These are phyloP conservation scores for Atta colombica DNA, from an alignment of 1,140 invertebrate genomes.

Conservation along the genomic window DNA sequence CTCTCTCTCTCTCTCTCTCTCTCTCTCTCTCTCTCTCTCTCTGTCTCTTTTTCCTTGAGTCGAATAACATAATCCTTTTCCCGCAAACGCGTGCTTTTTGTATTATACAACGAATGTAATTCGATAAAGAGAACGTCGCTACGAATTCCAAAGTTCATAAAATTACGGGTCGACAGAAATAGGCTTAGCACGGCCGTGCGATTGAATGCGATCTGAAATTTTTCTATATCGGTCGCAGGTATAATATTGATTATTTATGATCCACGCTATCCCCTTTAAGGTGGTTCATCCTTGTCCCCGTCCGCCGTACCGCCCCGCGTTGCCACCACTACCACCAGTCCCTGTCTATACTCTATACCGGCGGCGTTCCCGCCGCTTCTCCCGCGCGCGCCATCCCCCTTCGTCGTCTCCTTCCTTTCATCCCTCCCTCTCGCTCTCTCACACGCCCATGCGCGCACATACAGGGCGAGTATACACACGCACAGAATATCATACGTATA, in stretches of 20 bases:
- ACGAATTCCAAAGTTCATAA: not conserved
- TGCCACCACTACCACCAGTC: slow-evolving; percentile 73
- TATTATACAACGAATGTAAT: not conserved
- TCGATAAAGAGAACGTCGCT: not conserved
- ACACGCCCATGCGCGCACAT: slow-evolving; percentile 1
- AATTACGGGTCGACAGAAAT: not conserved
- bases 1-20: not conserved
- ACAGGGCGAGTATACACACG: not conserved
- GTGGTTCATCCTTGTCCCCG: slow-evolving; percentile 85
- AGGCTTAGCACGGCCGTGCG: not conserved
- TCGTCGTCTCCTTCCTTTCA: slow-evolving; percentile 8
- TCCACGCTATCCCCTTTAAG: slow-evolving; percentile 85
- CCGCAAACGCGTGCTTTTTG: slow-evolving; percentile 7
- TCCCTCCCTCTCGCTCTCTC: slow-evolving; percentile 45
- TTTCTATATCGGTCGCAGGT: slow-evolving; percentile 73
- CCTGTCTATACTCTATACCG: slow-evolving; percentile 39
- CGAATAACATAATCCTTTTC: slow-evolving; percentile 9
- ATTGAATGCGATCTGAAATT: slow-evolving; percentile 56
- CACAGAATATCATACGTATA: not conserved
- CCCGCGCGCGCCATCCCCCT: slow-evolving; percentile 55
- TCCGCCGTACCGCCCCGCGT: slow-evolving; percentile 75
- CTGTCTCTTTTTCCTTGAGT: not conserved
- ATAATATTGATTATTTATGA: slow-evolving; percentile 86
- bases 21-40: too few relatives aligned
- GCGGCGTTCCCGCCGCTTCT: slow-evolving; percentile 57